These are phyloP conservation scores for Cephus sareptanus DNA, from an alignment of 2,888 invertebrate genomes.

Conservation along the genomic window DNA sequence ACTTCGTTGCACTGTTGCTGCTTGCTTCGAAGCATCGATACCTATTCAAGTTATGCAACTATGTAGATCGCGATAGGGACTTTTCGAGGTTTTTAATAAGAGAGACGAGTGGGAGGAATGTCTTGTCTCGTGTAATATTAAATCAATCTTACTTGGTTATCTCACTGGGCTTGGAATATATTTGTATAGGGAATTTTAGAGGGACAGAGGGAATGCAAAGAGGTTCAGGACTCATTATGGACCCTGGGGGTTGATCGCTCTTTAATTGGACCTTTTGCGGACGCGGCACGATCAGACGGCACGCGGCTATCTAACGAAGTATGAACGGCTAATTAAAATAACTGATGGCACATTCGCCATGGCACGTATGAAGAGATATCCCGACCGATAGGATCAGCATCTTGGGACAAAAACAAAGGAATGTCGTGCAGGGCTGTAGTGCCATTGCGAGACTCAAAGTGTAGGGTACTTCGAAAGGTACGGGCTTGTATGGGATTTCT, in stretches of 20 bases:
- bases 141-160: background rate
- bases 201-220: too few relatives aligned
- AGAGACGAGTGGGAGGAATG: too few relatives aligned
- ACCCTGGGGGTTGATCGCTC: slow-evolving; percentile 27
- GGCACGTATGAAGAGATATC: slow-evolving; percentile 14
- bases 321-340: slow-evolving; percentile 36
- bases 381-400: slow-evolving; percentile 14
- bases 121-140: too few relatives aligned
- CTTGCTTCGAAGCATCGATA: background rate
- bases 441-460: background rate
- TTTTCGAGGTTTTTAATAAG: too few relatives aligned
- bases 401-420: slow-evolving; percentile 16
- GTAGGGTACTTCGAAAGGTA: background rate
- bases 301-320: slow-evolving; percentile 23
- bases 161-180: too few relatives aligned
- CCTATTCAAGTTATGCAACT: slow-evolving; percentile 51
- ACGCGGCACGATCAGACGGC: slow-evolving; percentile 30
- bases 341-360: slow-evolving; percentile 23
- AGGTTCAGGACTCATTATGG: too few relatives aligned
- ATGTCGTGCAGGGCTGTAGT: slow-evolving; percentile 13
- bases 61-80: slow-evolving; percentile 47
- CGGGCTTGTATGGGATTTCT: background rate
- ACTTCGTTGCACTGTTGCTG: background rate
- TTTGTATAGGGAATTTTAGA: too few relatives aligned
- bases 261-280: slow-evolving; percentile 31